Base-by-base conservation (phyloP, 2,888 invertebrate species). In the Nomada hirtipes region DNA sequence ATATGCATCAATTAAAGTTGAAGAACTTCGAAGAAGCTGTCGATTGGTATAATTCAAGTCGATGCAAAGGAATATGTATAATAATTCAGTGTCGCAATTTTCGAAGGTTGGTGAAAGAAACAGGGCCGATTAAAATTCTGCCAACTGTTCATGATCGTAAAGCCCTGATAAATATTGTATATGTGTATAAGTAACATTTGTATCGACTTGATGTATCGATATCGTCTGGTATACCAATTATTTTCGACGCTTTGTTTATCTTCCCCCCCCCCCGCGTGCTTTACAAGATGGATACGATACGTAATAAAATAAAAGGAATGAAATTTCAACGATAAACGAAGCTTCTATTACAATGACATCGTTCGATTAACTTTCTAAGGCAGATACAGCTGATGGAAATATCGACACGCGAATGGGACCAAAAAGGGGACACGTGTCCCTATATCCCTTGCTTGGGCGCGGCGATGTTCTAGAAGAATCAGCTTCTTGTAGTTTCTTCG, bases 401-500 rank as follows among this genome's bases (percentile, higher is more conserved):
- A 18, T 26, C 20, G 26, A 36, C 44, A 26, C 36, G 50, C 36
- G 70, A 76, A 60, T 53, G 23, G 47, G 11, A 20, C 26, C 44
- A 50, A 47, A 29, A 73, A 26, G 57, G 65, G 63, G 36, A 59
- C 36, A 36, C 36, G 36, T 36, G 7, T 36, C 47, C 71, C 52
- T 52, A 42, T 15, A 26, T 71, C 61, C 20, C 9, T 42, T 29
- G 47, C 57, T 26, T 42, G 10, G n/a, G 23, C 10, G 15, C 36
- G 47, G 77, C 18, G 67, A 72, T 23, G 57, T 44, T 50, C 52
- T 29, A 60, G 15, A 57, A 61, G 44, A 67, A 67, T 36, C 52
- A 26, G 69, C 77, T 71, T 79, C 65, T 52, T 65, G 57, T 65
- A 57, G 59, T 75, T 68, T 61, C 67, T 64, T 26, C n/a, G 20